A percentile compares a stretch with the other conserved stretches of the same genome.
Conservation (phyloP, 2,888 invertebrate species). For the Dioctria linearis region DNA sequence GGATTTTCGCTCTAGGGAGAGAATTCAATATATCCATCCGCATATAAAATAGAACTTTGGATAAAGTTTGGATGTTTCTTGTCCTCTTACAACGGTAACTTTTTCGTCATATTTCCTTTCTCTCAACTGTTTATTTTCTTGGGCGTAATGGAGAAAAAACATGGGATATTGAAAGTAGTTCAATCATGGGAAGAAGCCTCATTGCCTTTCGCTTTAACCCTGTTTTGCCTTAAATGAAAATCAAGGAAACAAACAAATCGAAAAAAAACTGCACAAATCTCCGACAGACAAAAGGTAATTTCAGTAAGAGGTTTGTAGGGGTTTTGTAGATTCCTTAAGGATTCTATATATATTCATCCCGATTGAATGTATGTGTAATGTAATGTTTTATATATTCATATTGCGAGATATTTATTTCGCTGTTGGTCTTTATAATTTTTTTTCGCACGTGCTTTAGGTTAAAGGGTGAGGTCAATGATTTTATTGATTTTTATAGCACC, state of each 20-base stretch:
- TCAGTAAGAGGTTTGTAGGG: not conserved
- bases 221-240: conserved; percentile 18
- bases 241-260: too few species aligned
- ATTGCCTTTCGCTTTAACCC: not conserved
- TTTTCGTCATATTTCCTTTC: not conserved
- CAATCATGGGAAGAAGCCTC: not conserved
- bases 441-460: too few species aligned
- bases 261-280: not conserved
- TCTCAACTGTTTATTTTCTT: not conserved
- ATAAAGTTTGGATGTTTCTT: not conserved
- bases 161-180: conserved; percentile 3
- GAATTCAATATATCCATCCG: conserved; percentile 21
- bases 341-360: not conserved
- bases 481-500: conserved; percentile 26
- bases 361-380: not conserved
- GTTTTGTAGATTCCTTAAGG: not conserved
- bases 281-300: not conserved
- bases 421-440: too few species aligned
- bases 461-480: conserved; percentile 17
- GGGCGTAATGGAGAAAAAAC: not conserved
- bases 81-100: conserved; percentile 1
- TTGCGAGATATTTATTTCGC: too few species aligned
- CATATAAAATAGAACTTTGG: not conserved
- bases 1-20: not conserved
- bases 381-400: too few species aligned